Evolutionary conservation across 2,797 vertebrate genomes (phyloP).

Genomic region (Bovichtus diacanthus): DNA sequence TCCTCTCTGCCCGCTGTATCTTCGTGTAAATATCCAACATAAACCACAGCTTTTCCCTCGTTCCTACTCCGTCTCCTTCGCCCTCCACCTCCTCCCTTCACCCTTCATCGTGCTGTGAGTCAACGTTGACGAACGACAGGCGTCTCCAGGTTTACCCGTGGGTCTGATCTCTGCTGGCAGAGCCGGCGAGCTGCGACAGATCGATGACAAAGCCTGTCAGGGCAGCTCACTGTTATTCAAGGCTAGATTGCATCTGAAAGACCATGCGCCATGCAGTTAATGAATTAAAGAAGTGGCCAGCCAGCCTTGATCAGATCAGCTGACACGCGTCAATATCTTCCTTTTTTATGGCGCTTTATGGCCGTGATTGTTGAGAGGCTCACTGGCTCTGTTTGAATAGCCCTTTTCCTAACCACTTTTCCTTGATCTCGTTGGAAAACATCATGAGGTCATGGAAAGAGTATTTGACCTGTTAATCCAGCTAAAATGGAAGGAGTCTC

Average conservation of each 20-base stretch:
- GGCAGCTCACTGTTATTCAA: constrained; percentile 66
- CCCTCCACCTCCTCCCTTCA: constrained; percentile 12
- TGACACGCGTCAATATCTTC: constrained; percentile 63
- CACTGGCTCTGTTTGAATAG: background rate
- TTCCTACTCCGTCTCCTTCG: background rate
- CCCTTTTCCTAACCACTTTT: too few species aligned
- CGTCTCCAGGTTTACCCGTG: constrained; percentile 62
- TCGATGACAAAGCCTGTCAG: constrained; percentile 77
- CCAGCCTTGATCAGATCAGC: constrained; percentile 69
- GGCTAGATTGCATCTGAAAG: constrained; percentile 74
- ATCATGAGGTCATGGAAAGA: too few species aligned
- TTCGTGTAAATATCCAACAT: constrained; percentile 58
- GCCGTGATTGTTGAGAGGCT: constrained; percentile 32
- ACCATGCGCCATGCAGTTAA: constrained; percentile 53
- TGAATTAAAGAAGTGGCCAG: constrained; percentile 75
- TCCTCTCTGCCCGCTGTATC: constrained; percentile 36
- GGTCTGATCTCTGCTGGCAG: constrained; percentile 58
- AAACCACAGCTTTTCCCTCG: constrained; percentile 44
- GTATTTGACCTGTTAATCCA: too few species aligned
- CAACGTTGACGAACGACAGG: constrained; percentile 41
- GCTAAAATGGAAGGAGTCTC: too few species aligned
- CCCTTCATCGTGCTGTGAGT: constrained; percentile 45
- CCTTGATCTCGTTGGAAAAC: too few species aligned
- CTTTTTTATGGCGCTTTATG: constrained; percentile 43
- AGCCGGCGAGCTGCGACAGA: constrained; percentile 59